A percentile compares a stretch with the other conserved stretches of the same genome.
Evolutionary conservation across 2,888 invertebrate genomes (phyloP).

Genomic region (Plagodis pulveraria): DNA sequence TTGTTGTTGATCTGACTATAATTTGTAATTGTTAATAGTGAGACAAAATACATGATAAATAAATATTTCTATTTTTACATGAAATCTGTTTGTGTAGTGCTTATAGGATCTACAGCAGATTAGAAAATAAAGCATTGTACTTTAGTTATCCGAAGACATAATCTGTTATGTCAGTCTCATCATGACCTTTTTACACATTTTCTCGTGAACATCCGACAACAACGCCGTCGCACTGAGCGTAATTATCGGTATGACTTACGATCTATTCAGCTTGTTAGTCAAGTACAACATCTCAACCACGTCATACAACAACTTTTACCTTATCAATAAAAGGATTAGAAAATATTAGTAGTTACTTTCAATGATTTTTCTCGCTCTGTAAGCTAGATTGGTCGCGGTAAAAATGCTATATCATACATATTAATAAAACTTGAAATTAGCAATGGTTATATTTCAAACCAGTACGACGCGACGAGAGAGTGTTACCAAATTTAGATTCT

Average conservation of each 20-base stretch:
- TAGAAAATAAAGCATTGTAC: too few relatives aligned
- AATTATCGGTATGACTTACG: neutral
- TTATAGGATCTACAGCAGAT: too few relatives aligned
- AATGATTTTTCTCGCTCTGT: slow-evolving; percentile 12
- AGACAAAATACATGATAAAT: too few relatives aligned
- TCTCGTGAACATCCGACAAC: slow-evolving; percentile 13
- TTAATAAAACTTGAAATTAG: slow-evolving; percentile 28
- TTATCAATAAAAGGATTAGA: slow-evolving; percentile 31
- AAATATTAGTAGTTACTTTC: slow-evolving; percentile 24
- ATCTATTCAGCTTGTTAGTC: neutral
- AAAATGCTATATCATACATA: slow-evolving; percentile 23
- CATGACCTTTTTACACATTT: slow-evolving; percentile 5
- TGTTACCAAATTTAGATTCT: slow-evolving; percentile 16
- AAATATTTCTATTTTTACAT: too few relatives aligned
- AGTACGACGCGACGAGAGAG: slow-evolving; percentile 28
- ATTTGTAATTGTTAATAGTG: too few relatives aligned
- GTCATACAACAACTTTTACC: slow-evolving; percentile 37
- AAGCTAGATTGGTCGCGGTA: slow-evolving; percentile 20
- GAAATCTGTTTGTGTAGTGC: too few relatives aligned
- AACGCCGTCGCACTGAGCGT: slow-evolving; percentile 7
- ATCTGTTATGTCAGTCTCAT: slow-evolving; percentile 12
- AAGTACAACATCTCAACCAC: slow-evolving; percentile 11
- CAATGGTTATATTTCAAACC: slow-evolving; percentile 26
- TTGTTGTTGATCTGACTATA: too few relatives aligned
- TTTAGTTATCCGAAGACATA: neutral